A percentile compares a stretch with the other conserved stretches of the same genome.
These are phyloP conservation scores for Rhabdophis nuchalis DNA, from an alignment of 2,797 vertebrate species.

Conservation along the genomic window DNA sequence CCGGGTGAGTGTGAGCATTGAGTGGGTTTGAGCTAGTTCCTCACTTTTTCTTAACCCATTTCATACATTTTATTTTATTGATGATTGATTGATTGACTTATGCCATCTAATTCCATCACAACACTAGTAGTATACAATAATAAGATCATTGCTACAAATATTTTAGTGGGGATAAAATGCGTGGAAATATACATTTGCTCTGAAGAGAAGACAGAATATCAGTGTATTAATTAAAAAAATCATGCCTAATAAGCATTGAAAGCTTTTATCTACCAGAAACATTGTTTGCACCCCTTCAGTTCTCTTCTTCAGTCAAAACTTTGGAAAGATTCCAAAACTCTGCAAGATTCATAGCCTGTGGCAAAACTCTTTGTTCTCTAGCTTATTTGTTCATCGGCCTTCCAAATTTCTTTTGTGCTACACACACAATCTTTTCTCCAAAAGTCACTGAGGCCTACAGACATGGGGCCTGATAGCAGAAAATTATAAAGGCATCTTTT, in stretches of 20 bases:
- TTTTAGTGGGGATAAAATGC: not conserved
- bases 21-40: not conserved
- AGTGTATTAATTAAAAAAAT: not conserved
- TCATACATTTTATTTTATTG: not conserved
- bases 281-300: not conserved
- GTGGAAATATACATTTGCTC: not conserved
- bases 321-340: not conserved
- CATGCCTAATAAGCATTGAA: not conserved
- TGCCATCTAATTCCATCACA: not conserved
- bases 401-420: not conserved
- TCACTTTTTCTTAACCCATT: not conserved
- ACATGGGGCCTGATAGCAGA: conserved; percentile 37
- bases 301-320: not conserved
- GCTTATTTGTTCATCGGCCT: not conserved
- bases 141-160: not conserved
- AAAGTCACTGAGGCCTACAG: conserved; percentile 34
- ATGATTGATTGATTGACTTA: not conserved
- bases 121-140: not conserved
- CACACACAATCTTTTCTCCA: not conserved
- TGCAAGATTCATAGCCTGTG: rapidly evolving
- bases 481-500: conserved; percentile 33
- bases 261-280: not conserved
- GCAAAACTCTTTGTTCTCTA: not conserved
- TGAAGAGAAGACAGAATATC: not conserved
- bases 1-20: not conserved